These are phyloP conservation scores for Phocoena sinus DNA, from an alignment of 2,113 vertebrate genomes.

Conservation along the genomic window DNA sequence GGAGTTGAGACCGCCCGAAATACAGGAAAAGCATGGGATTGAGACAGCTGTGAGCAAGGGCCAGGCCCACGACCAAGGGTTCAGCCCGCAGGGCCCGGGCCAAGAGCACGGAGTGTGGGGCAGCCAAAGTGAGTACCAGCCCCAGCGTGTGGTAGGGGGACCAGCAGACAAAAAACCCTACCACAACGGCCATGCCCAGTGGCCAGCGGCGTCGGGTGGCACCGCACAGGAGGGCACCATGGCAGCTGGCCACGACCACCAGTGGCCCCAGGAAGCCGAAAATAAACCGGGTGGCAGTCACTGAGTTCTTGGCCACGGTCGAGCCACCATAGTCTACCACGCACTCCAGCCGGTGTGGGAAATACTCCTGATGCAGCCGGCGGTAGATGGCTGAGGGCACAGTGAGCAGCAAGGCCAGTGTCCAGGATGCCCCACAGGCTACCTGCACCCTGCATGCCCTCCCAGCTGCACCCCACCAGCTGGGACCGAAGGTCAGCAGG, in stretches of 20 bases:
- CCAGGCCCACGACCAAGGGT: slow-evolving; percentile 76
- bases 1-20: background rate
- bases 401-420: slow-evolving; percentile 78
- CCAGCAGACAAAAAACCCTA: slow-evolving; percentile 90
- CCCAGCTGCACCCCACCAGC: slow-evolving; percentile 83
- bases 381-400: slow-evolving; percentile 80
- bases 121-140: slow-evolving; percentile 31
- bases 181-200: slow-evolving; percentile 78
- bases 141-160: slow-evolving; percentile 84
- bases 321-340: background rate
- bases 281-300: slow-evolving; percentile 67
- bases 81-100: slow-evolving; percentile 39
- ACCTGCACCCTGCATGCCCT: background rate
- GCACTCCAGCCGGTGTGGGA: slow-evolving; percentile 60
- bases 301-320: accelerated
- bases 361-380: accelerated
- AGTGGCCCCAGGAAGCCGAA: slow-evolving; percentile 85
- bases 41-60: slow-evolving; percentile 90
- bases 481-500: slow-evolving; percentile 77
- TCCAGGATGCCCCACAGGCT: slow-evolving; percentile 77
- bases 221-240: slow-evolving; percentile 72
- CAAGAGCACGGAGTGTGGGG: accelerated
- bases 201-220: background rate
- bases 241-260: slow-evolving; percentile 78
- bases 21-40: slow-evolving; percentile 87